phyloP scores from a whole-genome alignment of 2,888 invertebrate genomes.

The Ophion slaviceki region DNA sequence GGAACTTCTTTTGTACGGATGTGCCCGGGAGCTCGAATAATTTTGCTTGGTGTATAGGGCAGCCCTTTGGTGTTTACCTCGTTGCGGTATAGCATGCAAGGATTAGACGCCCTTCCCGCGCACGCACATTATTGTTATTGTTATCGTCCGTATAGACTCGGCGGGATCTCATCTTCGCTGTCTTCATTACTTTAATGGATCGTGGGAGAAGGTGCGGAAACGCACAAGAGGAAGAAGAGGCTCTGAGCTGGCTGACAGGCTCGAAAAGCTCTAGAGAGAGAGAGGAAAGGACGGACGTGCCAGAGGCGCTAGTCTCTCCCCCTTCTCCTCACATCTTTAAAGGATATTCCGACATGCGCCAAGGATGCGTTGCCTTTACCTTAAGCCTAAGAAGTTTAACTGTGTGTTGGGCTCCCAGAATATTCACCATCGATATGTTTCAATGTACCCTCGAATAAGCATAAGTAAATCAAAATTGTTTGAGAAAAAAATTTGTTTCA shows the following conservation, averaged over 20 bases:
- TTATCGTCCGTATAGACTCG: constrained; percentile 25
- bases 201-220: constrained; percentile 68
- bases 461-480: too few species aligned
- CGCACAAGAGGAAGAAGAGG: constrained; percentile 51
- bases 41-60: constrained; percentile 77
- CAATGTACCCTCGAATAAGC: too few species aligned
- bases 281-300: neutral
- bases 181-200: constrained; percentile 83
- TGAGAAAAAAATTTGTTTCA: too few species aligned
- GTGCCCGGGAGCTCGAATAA: constrained; percentile 70
- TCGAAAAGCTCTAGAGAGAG: constrained; percentile 51
- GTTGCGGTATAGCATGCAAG: constrained; percentile 51
- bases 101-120: neutral
- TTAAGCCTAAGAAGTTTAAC: neutral
- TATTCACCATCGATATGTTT: too few species aligned
- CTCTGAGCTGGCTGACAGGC: constrained; percentile 26
- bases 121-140: constrained; percentile 8
- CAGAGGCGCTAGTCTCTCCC: constrained; percentile 33
- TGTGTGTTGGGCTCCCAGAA: neutral
- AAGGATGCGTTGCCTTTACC: constrained; percentile 70
- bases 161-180: constrained; percentile 69
- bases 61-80: constrained; percentile 75
- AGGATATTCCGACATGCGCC: constrained; percentile 76
- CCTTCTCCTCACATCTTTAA: constrained; percentile 57
- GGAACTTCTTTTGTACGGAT: constrained; percentile 6